Evolutionary conservation across 2,888 invertebrate species (phyloP).

Genomic region (Chloroclysta siterata): DNA sequence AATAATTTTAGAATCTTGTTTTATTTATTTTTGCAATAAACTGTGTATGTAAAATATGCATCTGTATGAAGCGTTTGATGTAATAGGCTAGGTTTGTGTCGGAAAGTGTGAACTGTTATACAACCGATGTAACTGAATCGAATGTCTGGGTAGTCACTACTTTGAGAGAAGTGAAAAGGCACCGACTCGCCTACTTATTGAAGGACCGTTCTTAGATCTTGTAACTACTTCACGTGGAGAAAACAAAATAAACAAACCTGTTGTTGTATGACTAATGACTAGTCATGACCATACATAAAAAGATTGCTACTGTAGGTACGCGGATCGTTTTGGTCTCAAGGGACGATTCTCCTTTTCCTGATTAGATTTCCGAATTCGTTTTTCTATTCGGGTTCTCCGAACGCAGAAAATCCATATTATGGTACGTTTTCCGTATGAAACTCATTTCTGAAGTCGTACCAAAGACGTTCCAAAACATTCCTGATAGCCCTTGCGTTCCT

Average conservation of each 20-base stretch:
- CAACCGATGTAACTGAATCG: slow-evolving; percentile 44
- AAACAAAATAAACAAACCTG: slow-evolving; percentile 40
- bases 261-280: slow-evolving; percentile 22
- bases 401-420: not conserved
- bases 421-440: not conserved
- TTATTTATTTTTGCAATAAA: slow-evolving; percentile 38
- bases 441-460: too few relatives aligned
- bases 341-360: not conserved
- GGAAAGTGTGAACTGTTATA: slow-evolving; percentile 49
- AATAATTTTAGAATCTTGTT: slow-evolving; percentile 32
- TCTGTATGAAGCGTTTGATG: slow-evolving; percentile 26
- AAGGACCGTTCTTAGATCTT: slow-evolving; percentile 35
- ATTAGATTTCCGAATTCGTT: not conserved
- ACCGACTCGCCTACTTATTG: slow-evolving; percentile 42
- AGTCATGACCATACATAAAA: slow-evolving; percentile 19
- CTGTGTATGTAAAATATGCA: slow-evolving; percentile 18
- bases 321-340: slow-evolving; percentile 1
- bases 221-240: slow-evolving; percentile 33
- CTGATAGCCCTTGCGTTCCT: not conserved
- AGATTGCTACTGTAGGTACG: slow-evolving; percentile 9
- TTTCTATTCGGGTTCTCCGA: not conserved
- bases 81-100: slow-evolving; percentile 25
- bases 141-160: slow-evolving; percentile 26
- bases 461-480: not conserved
- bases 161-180: slow-evolving; percentile 45